phyloP scores from a whole-genome alignment of 2,888 invertebrate species.

The Netelia melanura region DNA sequence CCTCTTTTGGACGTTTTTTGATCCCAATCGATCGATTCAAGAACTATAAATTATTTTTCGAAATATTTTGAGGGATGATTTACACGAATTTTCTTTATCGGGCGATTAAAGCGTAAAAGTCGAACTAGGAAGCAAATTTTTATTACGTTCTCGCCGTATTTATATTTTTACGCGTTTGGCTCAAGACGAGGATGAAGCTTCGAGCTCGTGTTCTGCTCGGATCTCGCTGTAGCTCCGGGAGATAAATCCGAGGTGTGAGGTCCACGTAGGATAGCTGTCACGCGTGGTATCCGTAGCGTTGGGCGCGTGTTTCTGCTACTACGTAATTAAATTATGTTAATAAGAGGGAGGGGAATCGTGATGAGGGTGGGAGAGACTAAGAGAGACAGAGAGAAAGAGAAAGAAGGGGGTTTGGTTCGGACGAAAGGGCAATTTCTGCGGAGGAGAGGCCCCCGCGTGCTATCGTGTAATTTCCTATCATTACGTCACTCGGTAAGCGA shows the following conservation, averaged over 20 bases:
- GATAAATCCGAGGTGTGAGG: conserved; percentile 64
- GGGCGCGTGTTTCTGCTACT: conserved; percentile 70
- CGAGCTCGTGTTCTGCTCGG: neutral
- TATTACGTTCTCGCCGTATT: no score
- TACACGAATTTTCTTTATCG: no score
- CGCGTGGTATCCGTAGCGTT: conserved; percentile 59
- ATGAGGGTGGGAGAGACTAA: conserved; percentile 10
- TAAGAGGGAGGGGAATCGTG: conserved; percentile 65
- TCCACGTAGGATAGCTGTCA: conserved; percentile 62
- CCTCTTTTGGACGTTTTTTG: no score
- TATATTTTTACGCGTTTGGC: neutral
- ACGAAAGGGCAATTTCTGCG: conserved; percentile 61
- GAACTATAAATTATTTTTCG: no score
- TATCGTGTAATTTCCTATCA: conserved; percentile 73
- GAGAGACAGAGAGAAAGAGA: neutral
- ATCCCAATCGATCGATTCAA: no score
- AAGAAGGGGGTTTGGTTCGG: conserved; percentile 3
- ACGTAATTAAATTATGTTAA: conserved; percentile 76
- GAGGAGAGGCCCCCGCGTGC: conserved; percentile 58
- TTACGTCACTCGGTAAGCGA: conserved; percentile 70
- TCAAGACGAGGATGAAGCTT: conserved; percentile 33
- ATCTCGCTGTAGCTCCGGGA: neutral
- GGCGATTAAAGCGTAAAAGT: no score
- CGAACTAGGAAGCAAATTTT: no score
- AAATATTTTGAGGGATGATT: no score